A percentile compares a stretch with the other conserved stretches of the same genome.
Evolutionary conservation across 35 echinoderm and acorn worm species (phyloP).

Genomic region (Acanthaster planci): DNA sequence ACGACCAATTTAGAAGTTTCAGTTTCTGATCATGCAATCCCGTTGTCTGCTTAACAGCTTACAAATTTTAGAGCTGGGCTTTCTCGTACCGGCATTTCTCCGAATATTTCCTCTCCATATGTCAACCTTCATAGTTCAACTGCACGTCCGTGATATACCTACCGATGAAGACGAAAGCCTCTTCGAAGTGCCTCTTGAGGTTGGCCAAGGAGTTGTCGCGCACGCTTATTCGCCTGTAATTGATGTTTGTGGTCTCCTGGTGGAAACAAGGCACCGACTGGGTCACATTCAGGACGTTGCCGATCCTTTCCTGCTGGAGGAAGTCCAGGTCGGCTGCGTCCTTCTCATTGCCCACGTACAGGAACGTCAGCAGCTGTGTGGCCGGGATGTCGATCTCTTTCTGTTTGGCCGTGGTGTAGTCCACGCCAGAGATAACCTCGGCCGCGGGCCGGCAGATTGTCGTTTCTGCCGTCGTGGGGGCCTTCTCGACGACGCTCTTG

Average conservation of each 20-base stretch:
- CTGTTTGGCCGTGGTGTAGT: conserved; percentile 9
- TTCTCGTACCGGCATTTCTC: no score
- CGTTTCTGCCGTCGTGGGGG: conserved; percentile 37
- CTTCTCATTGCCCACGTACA: conserved; percentile 87
- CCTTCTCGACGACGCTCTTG: conserved; percentile 48
- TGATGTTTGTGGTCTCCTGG: conserved; percentile 59
- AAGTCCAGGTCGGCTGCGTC: conserved; percentile 76
- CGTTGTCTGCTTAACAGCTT: background rate
- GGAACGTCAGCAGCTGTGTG: conserved; percentile 74
- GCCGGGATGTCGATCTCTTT: conserved; percentile 54
- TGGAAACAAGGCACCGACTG: conserved; percentile 85
- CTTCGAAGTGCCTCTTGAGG: conserved; percentile 73
- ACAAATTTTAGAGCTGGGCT: background rate
- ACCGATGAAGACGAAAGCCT: conserved; percentile 93
- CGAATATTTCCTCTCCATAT: no score
- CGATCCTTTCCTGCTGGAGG: conserved; percentile 65
- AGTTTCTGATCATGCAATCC: background rate
- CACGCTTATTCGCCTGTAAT: conserved; percentile 79
- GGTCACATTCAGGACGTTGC: conserved; percentile 88
- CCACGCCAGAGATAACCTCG: conserved; percentile 32
- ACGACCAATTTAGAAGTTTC: background rate
- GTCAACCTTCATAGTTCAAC: no score
- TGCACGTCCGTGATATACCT: conserved; percentile 26
- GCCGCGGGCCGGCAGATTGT: conserved; percentile 36
- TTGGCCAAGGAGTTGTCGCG: conserved; percentile 73